A percentile compares a stretch with the other conserved stretches of the same genome.
Evolutionary conservation across 1,140 invertebrate species (phyloP).

Genomic region (Lutraria rhynchaena): DNA sequence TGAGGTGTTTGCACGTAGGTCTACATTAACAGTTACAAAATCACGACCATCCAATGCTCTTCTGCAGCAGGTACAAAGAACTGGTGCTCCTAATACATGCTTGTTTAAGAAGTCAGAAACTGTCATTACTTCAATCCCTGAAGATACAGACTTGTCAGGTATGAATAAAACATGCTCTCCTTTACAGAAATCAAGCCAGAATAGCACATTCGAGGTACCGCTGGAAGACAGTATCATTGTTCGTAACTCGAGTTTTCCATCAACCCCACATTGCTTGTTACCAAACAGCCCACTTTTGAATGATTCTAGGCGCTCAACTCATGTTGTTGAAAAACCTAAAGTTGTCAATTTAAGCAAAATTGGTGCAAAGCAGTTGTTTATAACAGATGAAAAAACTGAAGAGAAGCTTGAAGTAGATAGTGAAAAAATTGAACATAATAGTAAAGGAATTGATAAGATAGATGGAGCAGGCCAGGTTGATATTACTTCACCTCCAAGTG

Average conservation of each 20-base stretch:
- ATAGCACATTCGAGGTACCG: conserved; percentile 46
- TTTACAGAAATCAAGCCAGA: neutral
- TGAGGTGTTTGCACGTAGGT: conserved; percentile 55
- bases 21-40: conserved; percentile 73
- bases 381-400: neutral
- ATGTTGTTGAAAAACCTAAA: conserved; percentile 71
- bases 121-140: conserved; percentile 5
- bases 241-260: conserved; percentile 57
- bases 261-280: conserved; percentile 68
- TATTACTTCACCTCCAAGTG: conserved; percentile 2
- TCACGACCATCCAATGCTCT: conserved; percentile 73
- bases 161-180: neutral
- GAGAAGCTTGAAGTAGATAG: neutral
- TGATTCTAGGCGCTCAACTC: conserved; percentile 72
- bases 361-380: conserved; percentile 58
- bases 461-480: conserved; percentile 37
- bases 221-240: conserved; percentile 8
- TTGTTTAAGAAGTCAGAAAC: conserved; percentile 8
- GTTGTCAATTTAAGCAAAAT: conserved; percentile 61
- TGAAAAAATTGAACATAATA: neutral
- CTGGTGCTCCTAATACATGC: conserved; percentile 10
- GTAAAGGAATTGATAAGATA: neutral
- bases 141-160: neutral
- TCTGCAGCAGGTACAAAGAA: conserved; percentile 43
- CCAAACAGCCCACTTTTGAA: conserved; percentile 70